phyloP scores from a whole-genome alignment of 2,797 vertebrate genomes.

The Malacoraja senta region DNA sequence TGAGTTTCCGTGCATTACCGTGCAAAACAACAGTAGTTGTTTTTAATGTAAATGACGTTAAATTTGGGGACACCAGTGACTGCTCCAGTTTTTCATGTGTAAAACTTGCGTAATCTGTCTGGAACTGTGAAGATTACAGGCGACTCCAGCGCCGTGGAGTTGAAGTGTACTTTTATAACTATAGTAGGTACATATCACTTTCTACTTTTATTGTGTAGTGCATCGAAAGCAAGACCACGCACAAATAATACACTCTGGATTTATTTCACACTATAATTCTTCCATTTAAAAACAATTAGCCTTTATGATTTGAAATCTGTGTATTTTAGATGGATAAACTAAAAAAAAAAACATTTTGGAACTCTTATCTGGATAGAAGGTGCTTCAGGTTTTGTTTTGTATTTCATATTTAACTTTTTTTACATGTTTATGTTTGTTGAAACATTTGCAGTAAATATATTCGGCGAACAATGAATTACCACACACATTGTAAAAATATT shows the following conservation, averaged over 20 bases:
- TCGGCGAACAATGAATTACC: not conserved
- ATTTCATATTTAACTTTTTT: not conserved
- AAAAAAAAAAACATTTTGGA: not conserved
- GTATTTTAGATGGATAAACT: not conserved
- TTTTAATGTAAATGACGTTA: not conserved
- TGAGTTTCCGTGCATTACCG: too few species aligned
- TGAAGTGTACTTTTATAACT: not conserved
- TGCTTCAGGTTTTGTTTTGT: not conserved
- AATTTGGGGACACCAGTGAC: slow-evolving; percentile 4
- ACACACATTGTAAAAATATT: not conserved
- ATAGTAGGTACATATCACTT: not conserved
- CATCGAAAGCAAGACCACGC: not conserved
- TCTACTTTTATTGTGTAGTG: not conserved
- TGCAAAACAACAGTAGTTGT: too few species aligned
- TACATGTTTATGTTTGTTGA: not conserved
- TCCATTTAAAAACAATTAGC: not conserved
- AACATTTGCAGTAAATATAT: not conserved
- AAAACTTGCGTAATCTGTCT: not conserved
- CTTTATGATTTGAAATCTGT: not conserved
- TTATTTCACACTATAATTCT: not conserved
- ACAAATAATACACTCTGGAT: not conserved
- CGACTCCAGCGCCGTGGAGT: not conserved
- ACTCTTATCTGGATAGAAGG: not conserved
- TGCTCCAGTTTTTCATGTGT: not conserved
- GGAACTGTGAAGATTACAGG: not conserved